Evolutionary conservation across 2,113 vertebrate genomes (phyloP).

Genomic region (Megalops atlanticus): DNA sequence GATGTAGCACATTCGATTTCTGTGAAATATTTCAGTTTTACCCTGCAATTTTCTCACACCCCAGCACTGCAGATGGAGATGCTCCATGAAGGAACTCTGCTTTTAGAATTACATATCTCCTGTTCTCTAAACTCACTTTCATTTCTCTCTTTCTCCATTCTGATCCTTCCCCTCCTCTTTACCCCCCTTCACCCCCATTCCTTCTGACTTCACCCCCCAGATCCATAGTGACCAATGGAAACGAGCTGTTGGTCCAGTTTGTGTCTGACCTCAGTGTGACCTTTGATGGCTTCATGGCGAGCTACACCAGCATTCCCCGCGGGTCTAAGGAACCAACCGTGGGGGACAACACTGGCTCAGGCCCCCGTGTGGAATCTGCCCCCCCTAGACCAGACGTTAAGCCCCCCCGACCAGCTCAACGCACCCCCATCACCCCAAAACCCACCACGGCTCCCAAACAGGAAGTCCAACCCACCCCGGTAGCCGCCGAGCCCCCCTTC

Average conservation of each 20-base stretch:
- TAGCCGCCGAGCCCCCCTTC: background rate
- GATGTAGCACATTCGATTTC: too few relatives aligned
- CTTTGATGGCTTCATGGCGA: slow-evolving; percentile 83
- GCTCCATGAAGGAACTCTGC: too few relatives aligned
- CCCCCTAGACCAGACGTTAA: slow-evolving; percentile 33
- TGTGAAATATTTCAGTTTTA: too few relatives aligned
- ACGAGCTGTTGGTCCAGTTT: slow-evolving; percentile 85
- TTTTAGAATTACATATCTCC: slow-evolving; percentile 54
- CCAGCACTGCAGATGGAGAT: too few relatives aligned
- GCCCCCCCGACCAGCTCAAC: slow-evolving; percentile 26
- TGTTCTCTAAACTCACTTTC: slow-evolving; percentile 20
- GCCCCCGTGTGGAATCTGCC: slow-evolving; percentile 21
- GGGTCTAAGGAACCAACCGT: slow-evolving; percentile 38
- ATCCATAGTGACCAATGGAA: slow-evolving; percentile 71
- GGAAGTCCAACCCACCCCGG: slow-evolving; percentile 41
- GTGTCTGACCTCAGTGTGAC: slow-evolving; percentile 88
- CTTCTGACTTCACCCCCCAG: slow-evolving; percentile 41
- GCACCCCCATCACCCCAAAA: slow-evolving; percentile 14
- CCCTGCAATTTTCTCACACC: too few relatives aligned
- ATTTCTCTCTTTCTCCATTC: slow-evolving; percentile 24
- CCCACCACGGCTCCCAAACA: slow-evolving; percentile 37
- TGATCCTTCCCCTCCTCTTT: background rate
- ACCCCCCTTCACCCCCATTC: background rate
- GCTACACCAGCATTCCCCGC: slow-evolving; percentile 63
- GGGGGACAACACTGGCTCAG: slow-evolving; percentile 9